These are phyloP conservation scores for Channa striata DNA, from an alignment of 2,797 vertebrate species.

Conservation along the genomic window DNA sequence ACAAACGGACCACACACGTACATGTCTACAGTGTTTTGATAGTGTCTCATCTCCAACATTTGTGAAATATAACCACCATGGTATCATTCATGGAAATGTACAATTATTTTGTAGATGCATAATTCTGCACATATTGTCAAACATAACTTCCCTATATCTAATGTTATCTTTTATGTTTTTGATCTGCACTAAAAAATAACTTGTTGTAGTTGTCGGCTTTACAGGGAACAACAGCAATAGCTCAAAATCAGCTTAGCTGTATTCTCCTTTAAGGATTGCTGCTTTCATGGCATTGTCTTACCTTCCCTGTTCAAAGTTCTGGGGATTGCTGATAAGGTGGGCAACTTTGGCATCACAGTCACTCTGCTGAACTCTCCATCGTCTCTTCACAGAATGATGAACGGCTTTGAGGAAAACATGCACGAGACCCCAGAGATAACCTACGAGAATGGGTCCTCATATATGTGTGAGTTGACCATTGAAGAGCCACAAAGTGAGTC, in stretches of 20 bases:
- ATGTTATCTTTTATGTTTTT: no score
- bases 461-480: neutral
- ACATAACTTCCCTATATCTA: no score
- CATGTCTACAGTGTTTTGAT: no score
- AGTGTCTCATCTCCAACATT: no score
- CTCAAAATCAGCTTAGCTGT: neutral
- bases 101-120: no score
- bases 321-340: constrained; percentile 55
- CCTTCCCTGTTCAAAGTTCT: constrained; percentile 72
- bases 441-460: constrained; percentile 20
- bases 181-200: no score
- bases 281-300: constrained; percentile 11
- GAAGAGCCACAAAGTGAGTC: constrained; percentile 11
- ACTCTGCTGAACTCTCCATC: constrained; percentile 29
- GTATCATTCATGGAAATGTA: no score
- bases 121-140: no score
- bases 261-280: constrained; percentile 46
- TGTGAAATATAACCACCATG: no score
- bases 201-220: neutral
- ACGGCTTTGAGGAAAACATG: constrained; percentile 5
- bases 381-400: constrained; percentile 48
- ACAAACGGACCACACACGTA: no score
- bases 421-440: constrained; percentile 47
- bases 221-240: neutral
- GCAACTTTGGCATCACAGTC: constrained; percentile 18